Percentiles rank a stretch among this genome's conserved stretches.
Evolutionary conservation across 2,888 invertebrate species (phyloP).

Genomic region (Clanis bilineata): DNA sequence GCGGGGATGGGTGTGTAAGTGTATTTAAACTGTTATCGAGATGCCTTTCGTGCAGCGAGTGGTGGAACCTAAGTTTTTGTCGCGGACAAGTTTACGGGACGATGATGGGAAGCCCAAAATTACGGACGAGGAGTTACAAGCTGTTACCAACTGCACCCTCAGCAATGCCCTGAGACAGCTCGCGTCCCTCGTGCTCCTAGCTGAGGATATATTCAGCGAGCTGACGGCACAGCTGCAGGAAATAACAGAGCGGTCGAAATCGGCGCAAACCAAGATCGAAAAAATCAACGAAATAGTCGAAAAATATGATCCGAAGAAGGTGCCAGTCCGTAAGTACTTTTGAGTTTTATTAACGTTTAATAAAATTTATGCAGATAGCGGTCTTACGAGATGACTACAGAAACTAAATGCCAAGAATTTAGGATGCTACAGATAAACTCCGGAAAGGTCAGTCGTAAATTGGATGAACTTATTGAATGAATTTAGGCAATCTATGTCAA

Average conservation of each 20-base stretch:
- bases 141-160: conserved; percentile 93
- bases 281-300: conserved; percentile 87
- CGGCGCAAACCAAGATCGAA: conserved; percentile 86
- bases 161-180: conserved; percentile 92
- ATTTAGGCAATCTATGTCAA: conserved; percentile 21
- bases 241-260: conserved; percentile 88
- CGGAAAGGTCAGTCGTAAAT: conserved; percentile 7
- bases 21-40: conserved; percentile 64
- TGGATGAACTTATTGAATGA: conserved; percentile 18
- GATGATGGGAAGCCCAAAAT: conserved; percentile 83
- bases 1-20: conserved; percentile 74
- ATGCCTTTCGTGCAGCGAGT: conserved; percentile 95
- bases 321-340: conserved; percentile 95
- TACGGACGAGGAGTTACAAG: conserved; percentile 90
- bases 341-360: conserved; percentile 15
- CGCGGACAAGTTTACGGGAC: conserved; percentile 85
- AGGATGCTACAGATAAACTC: conserved; percentile 15
- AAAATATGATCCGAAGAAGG: conserved; percentile 92
- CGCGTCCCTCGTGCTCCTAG: conserved; percentile 90
- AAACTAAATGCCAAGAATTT: conserved; percentile 21
- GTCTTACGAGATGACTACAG: not conserved
- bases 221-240: conserved; percentile 88
- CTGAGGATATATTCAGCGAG: conserved; percentile 93
- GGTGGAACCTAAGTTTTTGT: conserved; percentile 91
- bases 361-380: not conserved